Evolutionary conservation across 2,797 vertebrate species (phyloP).

Genomic region (Pelochelys cantorii): DNA sequence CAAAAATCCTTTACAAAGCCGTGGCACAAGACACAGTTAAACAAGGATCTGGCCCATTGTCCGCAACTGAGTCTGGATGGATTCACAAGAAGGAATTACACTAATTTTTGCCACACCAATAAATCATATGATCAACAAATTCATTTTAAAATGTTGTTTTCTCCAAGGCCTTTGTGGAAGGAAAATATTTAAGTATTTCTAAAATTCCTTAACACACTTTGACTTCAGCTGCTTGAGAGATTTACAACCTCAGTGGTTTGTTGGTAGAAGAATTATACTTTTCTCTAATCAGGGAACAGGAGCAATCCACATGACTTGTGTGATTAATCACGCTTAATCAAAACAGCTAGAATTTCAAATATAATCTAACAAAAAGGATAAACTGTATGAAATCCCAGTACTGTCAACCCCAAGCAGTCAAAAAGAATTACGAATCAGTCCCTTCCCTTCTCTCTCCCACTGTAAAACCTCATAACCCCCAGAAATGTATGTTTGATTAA

Average conservation of each 20-base stretch:
- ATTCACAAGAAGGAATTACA: not conserved
- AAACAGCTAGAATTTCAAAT: not conserved
- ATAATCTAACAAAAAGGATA: not conserved
- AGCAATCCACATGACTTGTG: fast-evolving
- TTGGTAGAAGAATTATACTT: not conserved
- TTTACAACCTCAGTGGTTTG: not conserved
- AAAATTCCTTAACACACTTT: not conserved
- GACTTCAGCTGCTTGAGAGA: not conserved
- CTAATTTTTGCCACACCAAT: not conserved
- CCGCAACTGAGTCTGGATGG: not conserved
- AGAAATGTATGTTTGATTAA: not conserved
- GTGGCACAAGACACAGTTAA: not conserved
- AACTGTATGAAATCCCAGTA: not conserved
- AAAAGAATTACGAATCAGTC: not conserved
- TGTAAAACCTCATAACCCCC: not conserved
- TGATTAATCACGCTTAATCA: not conserved
- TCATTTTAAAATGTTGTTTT: not conserved
- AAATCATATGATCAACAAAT: not conserved
- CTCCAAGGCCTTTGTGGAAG: not conserved
- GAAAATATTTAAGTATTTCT: not conserved
- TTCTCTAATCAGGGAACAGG: not conserved
- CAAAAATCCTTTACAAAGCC: not conserved
- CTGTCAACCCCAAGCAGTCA: not conserved
- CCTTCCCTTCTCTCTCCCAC: not conserved
- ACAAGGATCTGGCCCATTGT: not conserved